phyloP scores from a whole-genome alignment of 1,140 invertebrate species.

The Charaxes varanes region DNA sequence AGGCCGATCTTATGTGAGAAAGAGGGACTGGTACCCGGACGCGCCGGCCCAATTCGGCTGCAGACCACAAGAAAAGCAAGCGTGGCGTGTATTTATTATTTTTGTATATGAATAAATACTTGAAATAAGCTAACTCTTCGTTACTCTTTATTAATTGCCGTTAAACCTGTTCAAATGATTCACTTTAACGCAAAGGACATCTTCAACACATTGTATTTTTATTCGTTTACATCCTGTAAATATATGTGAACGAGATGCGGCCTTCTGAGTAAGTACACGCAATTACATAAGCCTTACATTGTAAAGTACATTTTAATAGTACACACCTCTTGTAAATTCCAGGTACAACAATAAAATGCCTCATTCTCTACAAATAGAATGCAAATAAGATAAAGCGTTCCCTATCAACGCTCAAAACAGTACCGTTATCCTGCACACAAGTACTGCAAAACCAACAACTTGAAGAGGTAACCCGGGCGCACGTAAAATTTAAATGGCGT shows the following conservation, averaged over 20 bases:
- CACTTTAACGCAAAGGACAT: too few species aligned
- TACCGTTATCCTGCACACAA: constrained; percentile 41
- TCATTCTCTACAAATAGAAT: constrained; percentile 45
- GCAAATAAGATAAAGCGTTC: constrained; percentile 37
- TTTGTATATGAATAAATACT: too few species aligned
- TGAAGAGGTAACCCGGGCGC: constrained; percentile 16
- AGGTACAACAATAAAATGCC: constrained; percentile 35
- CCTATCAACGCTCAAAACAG: constrained; percentile 33
- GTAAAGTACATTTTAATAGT: constrained; percentile 15
- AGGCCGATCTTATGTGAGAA: too few species aligned
- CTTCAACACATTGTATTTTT: too few species aligned
- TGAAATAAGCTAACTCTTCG: too few species aligned
- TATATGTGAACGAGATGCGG: neutral
- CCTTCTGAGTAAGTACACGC: neutral
- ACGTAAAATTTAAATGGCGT: constrained; percentile 29
- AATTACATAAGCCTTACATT: constrained; percentile 20
- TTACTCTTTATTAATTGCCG: too few species aligned
- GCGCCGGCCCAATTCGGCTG: too few species aligned
- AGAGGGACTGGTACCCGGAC: too few species aligned
- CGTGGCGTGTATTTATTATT: too few species aligned
- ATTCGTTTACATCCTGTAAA: too few species aligned
- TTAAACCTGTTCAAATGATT: too few species aligned
- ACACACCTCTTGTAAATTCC: constrained; percentile 31
- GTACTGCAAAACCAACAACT: constrained; percentile 24
- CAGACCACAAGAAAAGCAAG: too few species aligned